Conservation (phyloP, 2,113 vertebrate species). For the Callospermophilus lateralis region DNA sequence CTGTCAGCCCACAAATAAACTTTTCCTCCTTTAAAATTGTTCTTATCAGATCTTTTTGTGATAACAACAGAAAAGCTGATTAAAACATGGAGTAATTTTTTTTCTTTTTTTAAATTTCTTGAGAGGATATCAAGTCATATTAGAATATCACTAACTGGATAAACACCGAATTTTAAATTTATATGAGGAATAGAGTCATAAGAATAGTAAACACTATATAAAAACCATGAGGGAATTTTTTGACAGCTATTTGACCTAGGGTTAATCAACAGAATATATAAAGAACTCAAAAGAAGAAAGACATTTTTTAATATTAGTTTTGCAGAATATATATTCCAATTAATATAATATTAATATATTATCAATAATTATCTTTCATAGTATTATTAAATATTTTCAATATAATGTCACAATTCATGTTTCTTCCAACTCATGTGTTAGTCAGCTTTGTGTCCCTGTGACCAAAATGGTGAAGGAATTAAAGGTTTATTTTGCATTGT, state of each 20-base stretch:
- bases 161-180: background rate
- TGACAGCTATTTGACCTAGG: no score
- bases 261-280: no score
- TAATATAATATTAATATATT: background rate
- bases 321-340: background rate
- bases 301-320: background rate
- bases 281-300: background rate
- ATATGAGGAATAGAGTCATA: background rate
- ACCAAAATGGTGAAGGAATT: no score
- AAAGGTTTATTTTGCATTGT: no score
- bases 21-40: no score
- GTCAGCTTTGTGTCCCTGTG: no score
- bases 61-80: no score
- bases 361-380: background rate
- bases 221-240: no score
- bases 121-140: background rate
- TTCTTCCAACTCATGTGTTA: background rate
- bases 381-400: background rate
- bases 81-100: no score
- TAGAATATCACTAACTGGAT: background rate
- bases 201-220: background rate
- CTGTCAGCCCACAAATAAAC: no score
- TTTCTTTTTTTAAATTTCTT: background rate
- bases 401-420: background rate
- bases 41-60: no score